phyloP scores from a whole-genome alignment of 2,888 invertebrate species.

The Xanthorhoe designata region DNA sequence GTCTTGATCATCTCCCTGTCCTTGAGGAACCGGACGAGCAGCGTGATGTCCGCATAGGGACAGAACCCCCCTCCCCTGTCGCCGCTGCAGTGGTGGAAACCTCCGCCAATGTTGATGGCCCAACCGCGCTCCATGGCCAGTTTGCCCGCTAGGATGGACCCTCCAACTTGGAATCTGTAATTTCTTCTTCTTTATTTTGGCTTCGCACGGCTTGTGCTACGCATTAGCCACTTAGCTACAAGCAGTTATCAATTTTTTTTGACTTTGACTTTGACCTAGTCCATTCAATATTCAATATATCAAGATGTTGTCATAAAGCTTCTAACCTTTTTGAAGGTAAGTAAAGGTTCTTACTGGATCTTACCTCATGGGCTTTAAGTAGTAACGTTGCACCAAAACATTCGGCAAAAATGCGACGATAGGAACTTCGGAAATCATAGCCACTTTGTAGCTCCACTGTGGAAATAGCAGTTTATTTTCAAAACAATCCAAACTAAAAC shows the following conservation, averaged over 20 bases:
- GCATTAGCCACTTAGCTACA: too few species aligned
- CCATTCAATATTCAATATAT: too few species aligned
- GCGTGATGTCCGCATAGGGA: conserved; percentile 94
- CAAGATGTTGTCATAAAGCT: too few species aligned
- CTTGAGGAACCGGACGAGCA: conserved; percentile 89
- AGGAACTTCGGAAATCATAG: conserved; percentile 92
- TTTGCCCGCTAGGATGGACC: conserved; percentile 93
- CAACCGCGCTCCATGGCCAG: conserved; percentile 93
- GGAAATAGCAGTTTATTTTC: conserved; percentile 20
- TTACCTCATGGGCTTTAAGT: conserved; percentile 92
- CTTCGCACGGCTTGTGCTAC: too few species aligned
- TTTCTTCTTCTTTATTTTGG: too few species aligned
- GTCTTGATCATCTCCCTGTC: conserved; percentile 85
- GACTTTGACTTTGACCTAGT: too few species aligned
- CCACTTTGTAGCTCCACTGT: conserved; percentile 93
- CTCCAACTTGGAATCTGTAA: conserved; percentile 90
- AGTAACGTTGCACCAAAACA: conserved; percentile 89
- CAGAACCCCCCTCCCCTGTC: conserved; percentile 94
- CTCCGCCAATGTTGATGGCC: conserved; percentile 96
- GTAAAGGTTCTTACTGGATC: too few species aligned
- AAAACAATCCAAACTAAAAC: too few species aligned
- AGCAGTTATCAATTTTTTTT: too few species aligned
- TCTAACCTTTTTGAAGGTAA: too few species aligned
- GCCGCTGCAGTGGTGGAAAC: conserved; percentile 95
- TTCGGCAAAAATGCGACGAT: conserved; percentile 91